A percentile compares a stretch with the other conserved stretches of the same genome.
These are phyloP conservation scores for Ectropis grisescens DNA, from an alignment of 1,140 invertebrate species.

Conservation along the genomic window DNA sequence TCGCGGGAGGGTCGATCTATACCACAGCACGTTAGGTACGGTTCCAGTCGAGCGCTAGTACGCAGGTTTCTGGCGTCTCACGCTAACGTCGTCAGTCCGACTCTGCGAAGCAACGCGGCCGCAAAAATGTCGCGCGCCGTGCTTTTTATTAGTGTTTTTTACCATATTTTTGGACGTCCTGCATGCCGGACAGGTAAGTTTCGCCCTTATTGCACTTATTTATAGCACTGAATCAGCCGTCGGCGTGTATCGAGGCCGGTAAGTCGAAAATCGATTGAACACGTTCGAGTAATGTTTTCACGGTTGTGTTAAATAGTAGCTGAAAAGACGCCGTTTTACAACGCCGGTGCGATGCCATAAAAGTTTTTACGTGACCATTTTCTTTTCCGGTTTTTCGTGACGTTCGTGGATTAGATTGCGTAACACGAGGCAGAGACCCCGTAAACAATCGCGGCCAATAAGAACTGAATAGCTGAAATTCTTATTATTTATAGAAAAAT, in stretches of 20 bases:
- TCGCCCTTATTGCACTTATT: conserved; percentile 3
- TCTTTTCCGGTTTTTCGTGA: conserved; percentile 9
- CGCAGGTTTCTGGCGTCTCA: conserved; percentile 56
- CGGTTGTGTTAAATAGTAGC: conserved; percentile 44
- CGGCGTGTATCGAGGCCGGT: conserved; percentile 26
- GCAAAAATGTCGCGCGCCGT: conserved; percentile 63
- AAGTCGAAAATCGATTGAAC: conserved; percentile 60
- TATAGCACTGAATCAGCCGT: conserved; percentile 5
- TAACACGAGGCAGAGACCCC: too few relatives aligned
- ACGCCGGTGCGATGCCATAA: conserved; percentile 31
- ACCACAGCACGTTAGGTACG: conserved; percentile 61
- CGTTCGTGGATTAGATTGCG: conserved; percentile 23
- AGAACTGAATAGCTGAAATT: too few relatives aligned
- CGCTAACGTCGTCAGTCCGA: conserved; percentile 40
- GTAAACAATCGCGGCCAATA: too few relatives aligned
- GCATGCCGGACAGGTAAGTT: conserved; percentile 58
- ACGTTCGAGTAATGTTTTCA: conserved; percentile 49
- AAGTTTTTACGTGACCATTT: conserved; percentile 34
- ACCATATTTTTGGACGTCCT: conserved; percentile 63
- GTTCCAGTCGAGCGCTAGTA: conserved; percentile 51
- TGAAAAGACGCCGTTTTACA: conserved; percentile 32
- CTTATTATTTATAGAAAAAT: too few relatives aligned
- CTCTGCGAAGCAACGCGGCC: conserved; percentile 43
- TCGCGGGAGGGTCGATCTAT: conserved; percentile 64
- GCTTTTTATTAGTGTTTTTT: conserved; percentile 66